phyloP scores from a whole-genome alignment of 2,797 vertebrate species.

The Leptoclinus maculatus region DNA sequence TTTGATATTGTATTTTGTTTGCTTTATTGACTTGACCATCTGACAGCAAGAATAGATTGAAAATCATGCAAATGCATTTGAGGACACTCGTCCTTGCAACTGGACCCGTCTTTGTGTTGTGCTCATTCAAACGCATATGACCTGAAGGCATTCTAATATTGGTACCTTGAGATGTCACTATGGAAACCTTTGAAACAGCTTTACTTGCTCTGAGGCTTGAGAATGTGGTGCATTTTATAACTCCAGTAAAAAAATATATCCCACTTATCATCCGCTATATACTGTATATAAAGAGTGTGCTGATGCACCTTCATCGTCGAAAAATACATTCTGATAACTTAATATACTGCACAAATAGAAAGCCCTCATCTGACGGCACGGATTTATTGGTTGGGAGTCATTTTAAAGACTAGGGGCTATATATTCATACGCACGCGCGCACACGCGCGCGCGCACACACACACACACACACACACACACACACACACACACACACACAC shows the following conservation, averaged over 20 bases:
- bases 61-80: conserved; percentile 38
- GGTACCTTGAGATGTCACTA: conserved; percentile 7
- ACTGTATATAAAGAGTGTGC: conserved; percentile 1
- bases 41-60: conserved; percentile 34
- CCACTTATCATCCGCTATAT: not conserved
- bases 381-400: not conserved
- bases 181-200: conserved; percentile 10
- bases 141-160: conserved; percentile 12
- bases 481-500: too few species aligned
- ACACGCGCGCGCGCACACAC: too few species aligned
- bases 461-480: too few species aligned
- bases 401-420: not conserved
- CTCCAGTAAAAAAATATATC: not conserved
- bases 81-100: conserved; percentile 18
- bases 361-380: not conserved
- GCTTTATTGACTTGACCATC: conserved; percentile 24
- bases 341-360: not conserved
- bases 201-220: not conserved
- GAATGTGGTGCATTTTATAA: not conserved
- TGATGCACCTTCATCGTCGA: not conserved
- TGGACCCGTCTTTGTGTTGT: not conserved
- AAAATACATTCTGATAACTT: not conserved
- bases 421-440: too few species aligned
- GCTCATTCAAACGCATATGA: not conserved
- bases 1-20: conserved; percentile 15